Conservation (phyloP, 1,140 invertebrate genomes). For the Caenorhabditis briggsae region DNA sequence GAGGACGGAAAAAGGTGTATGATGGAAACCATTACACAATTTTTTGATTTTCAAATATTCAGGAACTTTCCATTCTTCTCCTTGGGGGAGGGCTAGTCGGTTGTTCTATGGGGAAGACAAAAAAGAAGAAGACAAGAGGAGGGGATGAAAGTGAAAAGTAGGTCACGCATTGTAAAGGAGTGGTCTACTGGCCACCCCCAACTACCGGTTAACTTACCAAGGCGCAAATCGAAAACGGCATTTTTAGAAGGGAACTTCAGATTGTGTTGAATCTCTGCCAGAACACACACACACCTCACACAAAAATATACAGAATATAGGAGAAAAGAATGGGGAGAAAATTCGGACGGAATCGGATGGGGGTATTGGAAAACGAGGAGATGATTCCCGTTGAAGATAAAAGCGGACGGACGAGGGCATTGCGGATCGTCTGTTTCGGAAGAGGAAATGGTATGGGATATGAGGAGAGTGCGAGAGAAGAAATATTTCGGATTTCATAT, state of each 20-base stretch:
- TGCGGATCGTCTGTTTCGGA: constrained; percentile 6
- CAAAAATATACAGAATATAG: background rate
- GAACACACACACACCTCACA: no score
- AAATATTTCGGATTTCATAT: constrained; percentile 16
- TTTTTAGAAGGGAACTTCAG: background rate
- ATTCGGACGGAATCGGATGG: background rate
- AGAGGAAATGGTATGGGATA: background rate
- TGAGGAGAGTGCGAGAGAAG: constrained; percentile 8
- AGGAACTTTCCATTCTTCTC: background rate
- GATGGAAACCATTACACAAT: no score
- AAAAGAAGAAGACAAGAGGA: background rate
- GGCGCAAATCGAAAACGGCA: constrained; percentile 38
- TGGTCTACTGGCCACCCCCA: background rate
- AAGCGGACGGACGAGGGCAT: constrained; percentile 10
- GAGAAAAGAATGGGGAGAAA: background rate
- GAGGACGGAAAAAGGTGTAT: background rate
- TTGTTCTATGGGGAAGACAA: background rate
- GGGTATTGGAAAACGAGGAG: background rate
- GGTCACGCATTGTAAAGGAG: background rate
- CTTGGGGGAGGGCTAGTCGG: background rate
- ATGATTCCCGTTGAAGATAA: constrained; percentile 51
- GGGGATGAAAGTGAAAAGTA: constrained; percentile 43
- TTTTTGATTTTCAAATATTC: background rate
- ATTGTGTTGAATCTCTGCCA: no score
- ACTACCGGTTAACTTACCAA: constrained; percentile 25